phyloP scores from a whole-genome alignment of 2,888 invertebrate genomes.

The Drosophila flavopinicola region DNA sequence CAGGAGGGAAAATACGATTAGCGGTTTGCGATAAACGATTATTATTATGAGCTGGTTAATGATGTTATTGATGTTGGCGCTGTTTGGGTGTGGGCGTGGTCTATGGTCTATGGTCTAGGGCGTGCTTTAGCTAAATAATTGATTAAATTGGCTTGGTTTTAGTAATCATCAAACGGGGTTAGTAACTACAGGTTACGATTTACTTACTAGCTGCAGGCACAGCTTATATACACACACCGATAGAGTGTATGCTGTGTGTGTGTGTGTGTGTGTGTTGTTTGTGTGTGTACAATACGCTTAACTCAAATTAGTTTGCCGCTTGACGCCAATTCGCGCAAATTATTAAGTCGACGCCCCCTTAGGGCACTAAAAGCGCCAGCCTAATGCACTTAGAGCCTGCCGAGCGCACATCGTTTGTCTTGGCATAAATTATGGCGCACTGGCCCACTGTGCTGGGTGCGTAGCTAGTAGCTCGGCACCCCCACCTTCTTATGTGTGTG shows the following conservation, averaged over 20 bases:
- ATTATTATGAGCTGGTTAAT: conserved; percentile 49
- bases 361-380: conserved; percentile 60
- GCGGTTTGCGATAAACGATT: conserved; percentile 23
- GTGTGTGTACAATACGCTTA: conserved; percentile 63
- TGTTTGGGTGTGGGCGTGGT: conserved; percentile 32
- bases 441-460: conserved; percentile 1
- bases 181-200: conserved; percentile 11
- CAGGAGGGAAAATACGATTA: conserved; percentile 10
- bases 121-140: conserved; percentile 54
- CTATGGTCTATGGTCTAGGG: conserved; percentile 1
- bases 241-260: conserved; percentile 1
- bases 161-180: conserved; percentile 22
- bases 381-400: conserved; percentile 64
- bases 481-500: conserved; percentile 3
- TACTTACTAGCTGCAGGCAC: conserved; percentile 12
- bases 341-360: conserved; percentile 65
- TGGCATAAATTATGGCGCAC: conserved; percentile 68
- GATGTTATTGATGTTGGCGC: conserved; percentile 75
- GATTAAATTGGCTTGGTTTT: conserved; percentile 41
- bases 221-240: conserved; percentile 19
- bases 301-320: conserved; percentile 75
- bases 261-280: conserved; percentile 16
- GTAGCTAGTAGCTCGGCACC: conserved; percentile 38
- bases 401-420: conserved; percentile 56
- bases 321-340: conserved; percentile 74